Evolutionary conservation across 2,888 invertebrate species (phyloP).

Genomic region (Chymomyza procnemis): DNA sequence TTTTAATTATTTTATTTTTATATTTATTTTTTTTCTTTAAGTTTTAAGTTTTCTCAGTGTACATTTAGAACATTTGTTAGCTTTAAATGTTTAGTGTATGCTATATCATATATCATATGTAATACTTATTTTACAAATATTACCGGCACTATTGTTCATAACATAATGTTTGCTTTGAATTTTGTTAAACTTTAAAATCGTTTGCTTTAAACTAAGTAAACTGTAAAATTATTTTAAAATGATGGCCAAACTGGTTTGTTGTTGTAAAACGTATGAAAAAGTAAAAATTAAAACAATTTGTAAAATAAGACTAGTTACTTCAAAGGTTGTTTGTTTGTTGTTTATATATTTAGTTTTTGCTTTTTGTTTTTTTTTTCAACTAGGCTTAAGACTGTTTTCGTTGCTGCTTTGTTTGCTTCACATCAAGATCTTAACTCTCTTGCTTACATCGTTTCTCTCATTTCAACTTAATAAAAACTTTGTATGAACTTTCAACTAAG

Average conservation of each 20-base stretch:
- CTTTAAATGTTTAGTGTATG: slow-evolving; percentile 55
- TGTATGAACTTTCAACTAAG: slow-evolving; percentile 67
- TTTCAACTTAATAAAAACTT: slow-evolving; percentile 60
- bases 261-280: slow-evolving; percentile 32
- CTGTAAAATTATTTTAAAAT: slow-evolving; percentile 21
- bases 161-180: slow-evolving; percentile 60
- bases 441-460: slow-evolving; percentile 10
- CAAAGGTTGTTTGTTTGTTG: slow-evolving; percentile 6
- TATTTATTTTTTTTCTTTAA: slow-evolving; percentile 14
- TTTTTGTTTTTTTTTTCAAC: slow-evolving; percentile 17
- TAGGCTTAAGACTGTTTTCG: slow-evolving; percentile 32
- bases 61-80: slow-evolving; percentile 62
- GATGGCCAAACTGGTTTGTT: slow-evolving; percentile 22
- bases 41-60: slow-evolving; percentile 46
- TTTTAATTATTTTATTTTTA: slow-evolving; percentile 15
- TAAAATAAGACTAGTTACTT: slow-evolving; percentile 5
- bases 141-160: slow-evolving; percentile 79
- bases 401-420: slow-evolving; percentile 28
- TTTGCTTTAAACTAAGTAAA: slow-evolving; percentile 36
- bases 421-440: background rate
- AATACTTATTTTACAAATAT: slow-evolving; percentile 71
- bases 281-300: too few species aligned
- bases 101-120: slow-evolving; percentile 38
- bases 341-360: slow-evolving; percentile 12
- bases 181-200: slow-evolving; percentile 14